Percentiles rank a stretch among this genome's conserved stretches.
Evolutionary conservation across 2,888 invertebrate species (phyloP).

Genomic region (Gerosis bhagava): DNA sequence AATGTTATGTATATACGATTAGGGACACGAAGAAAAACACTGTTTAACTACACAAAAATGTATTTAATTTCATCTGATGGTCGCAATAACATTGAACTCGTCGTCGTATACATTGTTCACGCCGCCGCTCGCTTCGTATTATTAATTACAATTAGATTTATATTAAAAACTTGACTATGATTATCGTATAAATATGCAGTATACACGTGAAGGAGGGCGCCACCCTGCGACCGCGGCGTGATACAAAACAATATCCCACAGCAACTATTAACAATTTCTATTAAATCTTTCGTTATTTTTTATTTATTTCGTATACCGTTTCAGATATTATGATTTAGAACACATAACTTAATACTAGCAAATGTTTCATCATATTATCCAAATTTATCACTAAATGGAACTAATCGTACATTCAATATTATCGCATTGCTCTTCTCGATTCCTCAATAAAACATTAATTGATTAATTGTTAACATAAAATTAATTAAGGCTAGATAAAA

Average conservation of each 20-base stretch:
- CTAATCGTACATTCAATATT: conserved; percentile 51
- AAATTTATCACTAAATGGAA: conserved; percentile 56
- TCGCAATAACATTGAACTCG: conserved; percentile 78
- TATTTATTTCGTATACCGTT: conserved; percentile 79
- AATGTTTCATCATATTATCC: conserved; percentile 42
- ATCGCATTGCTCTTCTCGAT: too few relatives aligned
- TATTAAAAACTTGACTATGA: conserved; percentile 23
- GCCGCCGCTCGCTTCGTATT: conserved; percentile 51
- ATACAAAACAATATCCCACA: conserved; percentile 49
- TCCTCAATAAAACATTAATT: conserved; percentile 35
- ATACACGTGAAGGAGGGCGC: conserved; percentile 28
- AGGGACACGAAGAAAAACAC: conserved; percentile 45
- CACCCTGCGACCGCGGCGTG: conserved; percentile 50
- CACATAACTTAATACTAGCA: conserved; percentile 71
- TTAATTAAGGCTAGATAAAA: conserved; percentile 49
- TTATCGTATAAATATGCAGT: conserved; percentile 36
- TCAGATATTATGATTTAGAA: conserved; percentile 80
- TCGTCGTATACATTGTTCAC: conserved; percentile 77
- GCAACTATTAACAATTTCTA: conserved; percentile 55
- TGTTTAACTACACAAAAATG: conserved; percentile 79
- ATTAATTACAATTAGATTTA: conserved; percentile 22
- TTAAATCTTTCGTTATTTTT: conserved; percentile 57
- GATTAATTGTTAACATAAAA: too few relatives aligned
- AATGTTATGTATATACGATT: not conserved
- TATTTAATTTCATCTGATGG: conserved; percentile 76